Evolutionary conservation across 2,797 vertebrate genomes (phyloP), one percentile per base, ranked within the genome.

Genomic region (Pempheris klunzingeri): DNA sequence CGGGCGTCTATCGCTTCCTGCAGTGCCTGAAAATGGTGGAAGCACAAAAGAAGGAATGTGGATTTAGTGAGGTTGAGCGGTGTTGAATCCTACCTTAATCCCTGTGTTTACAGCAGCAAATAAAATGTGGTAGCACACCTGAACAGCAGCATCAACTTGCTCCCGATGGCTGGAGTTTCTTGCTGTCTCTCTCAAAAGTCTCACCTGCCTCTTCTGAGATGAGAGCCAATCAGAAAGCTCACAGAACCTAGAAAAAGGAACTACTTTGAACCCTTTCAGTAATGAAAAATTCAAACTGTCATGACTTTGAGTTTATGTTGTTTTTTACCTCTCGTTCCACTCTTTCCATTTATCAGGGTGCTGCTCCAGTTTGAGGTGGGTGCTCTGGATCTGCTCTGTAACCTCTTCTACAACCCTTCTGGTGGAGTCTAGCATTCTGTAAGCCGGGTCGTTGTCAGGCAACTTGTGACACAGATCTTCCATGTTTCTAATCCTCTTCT

Each of bases 391-490:
- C 77, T 95, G 94, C 47, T 90, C 93, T 70, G 91, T 88, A 66
- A 97, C 92, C 4, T 97, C 96, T 54, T 88, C 95, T 44, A 97
- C 92, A 8, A 87, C 85, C 14, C 49, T 72, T 17, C 93, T 95
- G 69, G 94, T 94, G 67, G 85, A 88, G 59, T 95, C 95, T 2
- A 95, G 81, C 0, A 76, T 90, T 53, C 82, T 93, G 85, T 95
- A 95, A 75, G 95, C 88, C 2, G 92, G 84, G 83, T 98, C 96
- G 54, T 95, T 95, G 77, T 95, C 96, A 13, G 96, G 96, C 22
- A 98, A 90, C 24, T 96, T 96, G 44, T 93, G 91, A 89, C 97
- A 98, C 47, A 98, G 93, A 49, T 97, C 97, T 89, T 97, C 96
- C 69, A 98, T 97, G 60, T 96, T 88, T 43, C 94, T 94, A 62